phyloP scores from a whole-genome alignment of 1,140 invertebrate genomes.

The Drosophila tristis region DNA sequence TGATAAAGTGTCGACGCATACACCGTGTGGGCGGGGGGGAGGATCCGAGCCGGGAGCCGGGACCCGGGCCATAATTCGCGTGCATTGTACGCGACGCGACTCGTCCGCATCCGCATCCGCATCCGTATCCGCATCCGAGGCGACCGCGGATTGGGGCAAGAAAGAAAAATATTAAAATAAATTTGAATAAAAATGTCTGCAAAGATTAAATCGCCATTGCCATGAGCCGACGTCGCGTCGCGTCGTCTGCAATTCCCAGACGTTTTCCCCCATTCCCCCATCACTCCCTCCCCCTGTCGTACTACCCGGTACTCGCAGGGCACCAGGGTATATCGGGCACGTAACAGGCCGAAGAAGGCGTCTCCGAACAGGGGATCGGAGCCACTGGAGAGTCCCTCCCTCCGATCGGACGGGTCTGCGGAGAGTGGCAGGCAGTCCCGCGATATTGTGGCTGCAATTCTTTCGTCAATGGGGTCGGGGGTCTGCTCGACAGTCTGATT shows the following conservation, averaged over 20 bases:
- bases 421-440: too few relatives aligned
- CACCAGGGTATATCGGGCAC: too few relatives aligned
- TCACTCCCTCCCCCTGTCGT: not conserved
- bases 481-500: too few relatives aligned
- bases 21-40: not conserved
- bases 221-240: conserved; percentile 56
- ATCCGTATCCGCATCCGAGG: conserved; percentile 1
- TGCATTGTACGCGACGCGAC: conserved; percentile 38
- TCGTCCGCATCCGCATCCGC: conserved; percentile 56
- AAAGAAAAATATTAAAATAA: conserved; percentile 71
- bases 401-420: too few relatives aligned
- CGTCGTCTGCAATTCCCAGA: conserved; percentile 75
- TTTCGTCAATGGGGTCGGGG: too few relatives aligned
- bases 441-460: too few relatives aligned
- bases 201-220: conserved; percentile 82
- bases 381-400: too few relatives aligned
- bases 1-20: conserved; percentile 35
- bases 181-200: conserved; percentile 81
- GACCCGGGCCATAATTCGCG: conserved; percentile 44
- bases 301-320: not conserved
- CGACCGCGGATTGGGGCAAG: not conserved
- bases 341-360: too few relatives aligned
- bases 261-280: conserved; percentile 38
- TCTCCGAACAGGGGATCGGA: too few relatives aligned
- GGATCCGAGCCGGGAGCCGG: not conserved